Percentiles rank a stretch among this genome's conserved stretches.
These are phyloP conservation scores for Neomorphus geoffroyi DNA, from an alignment of 2,797 vertebrate species.

Conservation along the genomic window DNA sequence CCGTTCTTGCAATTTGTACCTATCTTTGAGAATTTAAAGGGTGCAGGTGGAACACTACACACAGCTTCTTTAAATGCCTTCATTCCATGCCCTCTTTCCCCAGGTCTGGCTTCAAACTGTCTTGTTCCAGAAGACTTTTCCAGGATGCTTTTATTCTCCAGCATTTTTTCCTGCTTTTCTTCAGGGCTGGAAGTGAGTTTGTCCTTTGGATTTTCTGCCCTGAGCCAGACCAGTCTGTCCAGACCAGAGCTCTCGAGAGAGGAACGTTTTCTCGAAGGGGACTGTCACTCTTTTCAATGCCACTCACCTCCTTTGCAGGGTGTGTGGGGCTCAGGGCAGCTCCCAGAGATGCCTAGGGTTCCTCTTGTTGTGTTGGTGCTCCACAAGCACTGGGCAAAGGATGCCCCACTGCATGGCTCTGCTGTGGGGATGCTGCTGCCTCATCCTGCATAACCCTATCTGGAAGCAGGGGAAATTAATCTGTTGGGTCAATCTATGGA, in stretches of 20 bases:
- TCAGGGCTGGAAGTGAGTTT: background rate
- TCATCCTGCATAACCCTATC: background rate
- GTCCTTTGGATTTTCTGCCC: background rate
- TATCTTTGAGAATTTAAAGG: background rate
- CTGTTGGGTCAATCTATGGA: background rate
- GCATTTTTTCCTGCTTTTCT: background rate
- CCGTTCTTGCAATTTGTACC: background rate
- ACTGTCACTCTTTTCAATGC: background rate
- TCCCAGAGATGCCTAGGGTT: background rate
- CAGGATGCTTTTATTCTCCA: background rate
- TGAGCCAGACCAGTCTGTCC: background rate
- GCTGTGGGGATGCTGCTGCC: background rate
- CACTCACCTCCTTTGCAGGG: rapidly evolving
- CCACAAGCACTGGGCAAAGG: rapidly evolving
- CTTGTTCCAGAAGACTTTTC: background rate
- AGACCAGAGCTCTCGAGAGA: background rate
- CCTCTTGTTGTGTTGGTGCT: rapidly evolving
- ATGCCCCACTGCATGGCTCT: rapidly evolving
- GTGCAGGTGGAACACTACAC: background rate
- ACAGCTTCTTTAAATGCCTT: background rate
- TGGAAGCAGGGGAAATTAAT: background rate
- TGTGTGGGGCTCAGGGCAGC: background rate
- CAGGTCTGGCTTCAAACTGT: background rate
- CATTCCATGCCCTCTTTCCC: background rate
- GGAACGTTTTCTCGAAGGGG: background rate